Conservation (phyloP, 2,888 invertebrate genomes). For the Listrodromus nycthemerus region DNA sequence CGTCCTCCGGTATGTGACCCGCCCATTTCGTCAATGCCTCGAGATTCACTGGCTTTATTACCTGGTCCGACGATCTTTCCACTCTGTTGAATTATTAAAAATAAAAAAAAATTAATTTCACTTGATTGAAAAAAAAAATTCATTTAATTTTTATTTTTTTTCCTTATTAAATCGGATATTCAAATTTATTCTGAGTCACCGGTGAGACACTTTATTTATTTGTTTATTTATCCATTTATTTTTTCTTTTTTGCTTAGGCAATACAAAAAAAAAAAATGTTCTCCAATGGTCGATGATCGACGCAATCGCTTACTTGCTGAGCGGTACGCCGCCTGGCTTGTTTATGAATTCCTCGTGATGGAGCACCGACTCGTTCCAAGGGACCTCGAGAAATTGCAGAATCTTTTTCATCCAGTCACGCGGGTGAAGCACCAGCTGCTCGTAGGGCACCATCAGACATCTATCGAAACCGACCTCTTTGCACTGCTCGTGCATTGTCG, state of each 20-base stretch:
- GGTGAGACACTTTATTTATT: not conserved
- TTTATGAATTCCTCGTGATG: slow-evolving; percentile 99
- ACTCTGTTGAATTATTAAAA: slow-evolving; percentile 87
- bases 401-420: slow-evolving; percentile 94
- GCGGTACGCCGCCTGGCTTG: slow-evolving; percentile 96
- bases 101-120: not conserved
- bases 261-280: not conserved
- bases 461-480: slow-evolving; percentile 90
- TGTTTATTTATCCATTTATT: no score
- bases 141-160: no score
- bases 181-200: not conserved
- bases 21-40: slow-evolving; percentile 98
- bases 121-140: not conserved
- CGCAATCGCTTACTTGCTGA: slow-evolving; percentile 92
- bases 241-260: no score
- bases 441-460: slow-evolving; percentile 97
- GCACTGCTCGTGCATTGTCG: slow-evolving; percentile 97
- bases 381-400: slow-evolving; percentile 94
- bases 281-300: slow-evolving; percentile 3
- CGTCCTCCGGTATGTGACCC: slow-evolving; percentile 95
- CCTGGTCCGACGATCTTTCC: slow-evolving; percentile 99
- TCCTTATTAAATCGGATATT: no score
- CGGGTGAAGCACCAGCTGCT: slow-evolving; percentile 98
- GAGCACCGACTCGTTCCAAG: slow-evolving; percentile 97
- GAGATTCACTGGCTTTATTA: slow-evolving; percentile 98